Evolutionary conservation across 2,113 vertebrate species (phyloP), one percentile per base, ranked within the genome.

Genomic region (Hemicordylus capensis): DNA sequence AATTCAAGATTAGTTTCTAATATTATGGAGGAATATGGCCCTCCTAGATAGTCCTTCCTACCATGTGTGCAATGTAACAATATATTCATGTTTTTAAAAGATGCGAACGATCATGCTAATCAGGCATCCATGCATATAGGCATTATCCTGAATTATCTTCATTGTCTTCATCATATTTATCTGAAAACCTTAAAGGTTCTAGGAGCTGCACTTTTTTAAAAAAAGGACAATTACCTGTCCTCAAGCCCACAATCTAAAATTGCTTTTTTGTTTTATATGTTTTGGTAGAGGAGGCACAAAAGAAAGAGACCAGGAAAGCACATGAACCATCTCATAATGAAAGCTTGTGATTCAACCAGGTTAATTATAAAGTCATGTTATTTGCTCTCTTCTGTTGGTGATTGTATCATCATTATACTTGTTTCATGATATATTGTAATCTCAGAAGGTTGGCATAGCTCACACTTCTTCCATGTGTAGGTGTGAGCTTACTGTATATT

Each of bases 401-500:
- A 1, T 26, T 72, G 31, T 54, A 34, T 54, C 37, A 42, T n/a
- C 58, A 34, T 46, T 6, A 8, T 48, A 22, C 37, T 70, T 76
- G 22, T 0, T 67, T 44, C 67, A 67, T 14, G 54, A 1, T 22
- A 8, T 73, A 20, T 77, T 19, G 14, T 85, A 79, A 24, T 51
- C 1, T 51, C 80, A 15, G 80, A 88, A 56, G 1, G 24, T 0
- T 22, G 61, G 3, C 69, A 66, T 69, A 83, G 3, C 20, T 80
- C 66, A 22, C 31, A 84, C 37, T 84, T 14, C 12, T 84, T 14
- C 12, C 46, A 82, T 81, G 42, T 4, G 12, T 73, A 37, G 12
- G 76, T 86, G 64, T 88, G 90, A 80, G 51, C 14, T n/a, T 34
- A 26, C 56, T 42, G 44, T n/a, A 19, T 28, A 85, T 76, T 28